Percentiles rank a stretch among this genome's conserved stretches.
Conservation (phyloP, 2,888 invertebrate genomes). For the Chalcosyrphus nemorum region DNA sequence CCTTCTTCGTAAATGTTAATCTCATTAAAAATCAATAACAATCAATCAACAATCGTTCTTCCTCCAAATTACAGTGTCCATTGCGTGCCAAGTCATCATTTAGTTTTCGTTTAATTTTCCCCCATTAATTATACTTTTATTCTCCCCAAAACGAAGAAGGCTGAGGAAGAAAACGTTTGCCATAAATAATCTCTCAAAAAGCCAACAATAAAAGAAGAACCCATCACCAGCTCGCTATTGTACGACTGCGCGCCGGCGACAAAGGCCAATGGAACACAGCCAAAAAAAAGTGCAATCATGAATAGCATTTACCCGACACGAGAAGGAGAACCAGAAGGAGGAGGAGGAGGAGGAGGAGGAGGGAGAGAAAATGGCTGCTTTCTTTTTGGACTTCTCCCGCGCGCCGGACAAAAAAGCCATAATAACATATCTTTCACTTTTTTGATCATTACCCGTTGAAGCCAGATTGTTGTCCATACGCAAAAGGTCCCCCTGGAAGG, state of each 20-base stretch:
- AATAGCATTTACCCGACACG: not conserved
- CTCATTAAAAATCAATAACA: conserved; percentile 19
- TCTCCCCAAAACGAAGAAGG: not conserved
- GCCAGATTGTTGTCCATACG: conserved; percentile 30
- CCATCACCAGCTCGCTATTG: conserved; percentile 13
- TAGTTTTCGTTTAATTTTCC: conserved; percentile 41
- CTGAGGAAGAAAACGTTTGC: not conserved
- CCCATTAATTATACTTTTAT: conserved; percentile 35
- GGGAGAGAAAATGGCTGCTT: conserved; percentile 26
- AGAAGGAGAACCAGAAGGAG: too few relatives aligned
- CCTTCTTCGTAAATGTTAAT: not conserved
- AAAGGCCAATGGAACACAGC: not conserved
- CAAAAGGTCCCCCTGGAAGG: conserved; percentile 5
- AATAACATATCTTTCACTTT: conserved; percentile 56
- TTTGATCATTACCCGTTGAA: conserved; percentile 33
- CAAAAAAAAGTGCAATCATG: conserved; percentile 34
- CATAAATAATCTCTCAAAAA: conserved; percentile 15
- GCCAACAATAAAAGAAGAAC: not conserved
- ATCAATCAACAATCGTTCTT: conserved; percentile 27
- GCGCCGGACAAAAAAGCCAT: not conserved
- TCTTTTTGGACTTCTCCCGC: conserved; percentile 34
- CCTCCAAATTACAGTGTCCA: conserved; percentile 20
- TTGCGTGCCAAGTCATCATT: conserved; percentile 28
- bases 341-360: too few relatives aligned
- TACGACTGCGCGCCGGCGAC: not conserved